Base-by-base conservation (phyloP, 2,113 vertebrate species). In the Ameiurus melas region DNA sequence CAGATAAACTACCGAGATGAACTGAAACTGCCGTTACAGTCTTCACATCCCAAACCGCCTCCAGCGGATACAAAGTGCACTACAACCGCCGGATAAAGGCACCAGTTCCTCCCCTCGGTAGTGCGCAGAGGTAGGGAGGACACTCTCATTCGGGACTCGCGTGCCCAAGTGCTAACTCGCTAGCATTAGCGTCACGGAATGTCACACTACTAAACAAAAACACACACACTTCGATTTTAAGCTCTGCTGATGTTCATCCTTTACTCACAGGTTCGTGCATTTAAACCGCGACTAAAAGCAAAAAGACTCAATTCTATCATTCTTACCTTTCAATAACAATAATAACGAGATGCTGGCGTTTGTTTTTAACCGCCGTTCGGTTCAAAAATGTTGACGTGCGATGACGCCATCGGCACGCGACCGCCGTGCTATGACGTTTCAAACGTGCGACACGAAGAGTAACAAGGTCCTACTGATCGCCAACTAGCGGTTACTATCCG, bases 361-460 rank as follows among this genome's bases (percentile, higher is more conserved):
- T 20, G 17, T 20, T 39, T 53, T 83, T 77, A 88, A 83, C 93
- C 94, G 94, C 94, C 91, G 91, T 84, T 89, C 62, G 27, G n/a
- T 36, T 39, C 7, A 95, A 95, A 93, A 93, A 92, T 90, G 90
- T 7, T 75, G 90, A 92, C 79, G 30, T 30, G 64, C 87, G 43
- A 88, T 79, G 1, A 87, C 86, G 27, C 36, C 77, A 95, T 95
- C 95, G 93, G 93, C 62, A 13, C 27, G 60, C 80, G 78, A 47
- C 22, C 33, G 36, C 4, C 85, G 13, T 30, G 27, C 75, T 22
- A 53, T 51, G 68, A 1, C 47, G n/a, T 77, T 25, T 58, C 12
- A 70, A 27, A 4, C 82, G 87, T 71, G 33, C 80, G 30, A 62
- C 58, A 60, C 12, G 10, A 58, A 75, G 36, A 25, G 9, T 25